Evolutionary conservation across 1,140 invertebrate species (phyloP).

Genomic region (Laupala kohalensis): DNA sequence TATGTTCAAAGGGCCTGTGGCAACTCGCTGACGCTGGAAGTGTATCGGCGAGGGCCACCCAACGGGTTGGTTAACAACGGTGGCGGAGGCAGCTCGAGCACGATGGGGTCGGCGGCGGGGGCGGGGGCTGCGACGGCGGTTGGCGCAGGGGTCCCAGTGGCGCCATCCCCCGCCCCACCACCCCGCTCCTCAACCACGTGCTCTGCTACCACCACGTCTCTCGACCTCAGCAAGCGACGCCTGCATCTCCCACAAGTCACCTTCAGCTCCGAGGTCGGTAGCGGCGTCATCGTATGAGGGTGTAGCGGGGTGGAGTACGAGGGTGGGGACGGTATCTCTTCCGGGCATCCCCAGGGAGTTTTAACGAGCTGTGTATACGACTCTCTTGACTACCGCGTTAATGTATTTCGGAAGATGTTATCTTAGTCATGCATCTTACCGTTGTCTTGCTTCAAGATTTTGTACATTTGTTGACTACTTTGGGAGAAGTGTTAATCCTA

Average conservation of each 20-base stretch:
- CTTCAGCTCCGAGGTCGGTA: conserved; percentile 74
- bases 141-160: conserved; percentile 22
- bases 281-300: conserved; percentile 33
- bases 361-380: no score
- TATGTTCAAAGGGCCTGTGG: conserved; percentile 39
- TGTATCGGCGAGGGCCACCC: conserved; percentile 44
- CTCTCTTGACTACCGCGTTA: no score
- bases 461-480: no score
- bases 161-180: conserved; percentile 28
- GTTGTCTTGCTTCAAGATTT: no score
- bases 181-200: conserved; percentile 20
- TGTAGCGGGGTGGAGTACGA: no score
- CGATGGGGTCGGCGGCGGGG: conserved; percentile 17
- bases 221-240: conserved; percentile 41
- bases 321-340: background rate
- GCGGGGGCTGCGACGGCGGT: conserved; percentile 19
- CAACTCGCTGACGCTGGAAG: conserved; percentile 57
- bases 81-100: background rate
- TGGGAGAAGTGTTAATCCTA: no score
- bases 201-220: conserved; percentile 28
- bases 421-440: no score
- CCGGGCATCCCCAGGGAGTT: no score
- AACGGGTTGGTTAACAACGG: conserved; percentile 17
- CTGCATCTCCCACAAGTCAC: conserved; percentile 63
- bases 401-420: no score